Base-by-base conservation (phyloP, 2,797 vertebrate species). In the Macropodus opercularis region DNA sequence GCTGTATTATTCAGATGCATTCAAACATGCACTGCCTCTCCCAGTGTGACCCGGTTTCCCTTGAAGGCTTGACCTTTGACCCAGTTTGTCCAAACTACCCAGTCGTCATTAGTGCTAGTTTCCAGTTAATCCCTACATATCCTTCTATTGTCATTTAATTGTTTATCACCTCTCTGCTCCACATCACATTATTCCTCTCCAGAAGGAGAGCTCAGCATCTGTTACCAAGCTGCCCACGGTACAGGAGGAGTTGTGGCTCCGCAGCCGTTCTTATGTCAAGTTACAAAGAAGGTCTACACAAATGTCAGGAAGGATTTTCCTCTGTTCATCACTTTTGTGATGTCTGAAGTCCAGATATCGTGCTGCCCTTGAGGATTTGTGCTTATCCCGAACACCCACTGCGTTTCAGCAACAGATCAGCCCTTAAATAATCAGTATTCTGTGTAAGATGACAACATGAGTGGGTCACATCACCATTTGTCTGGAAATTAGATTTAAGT, bases 121-220 rank as follows among this genome's bases (percentile, higher is more conserved):
- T 71, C 50, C 46, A 44, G 50, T 61, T 83, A 81, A 80, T 85
- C 78, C 79, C 70, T 75, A 70, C 62, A 86, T 76, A 77, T 84
- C 68, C 77, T 73, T 6, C 35, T 60, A 59, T 85, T 86, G 80
- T 88, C 85, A 77, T 85, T 77, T 44, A 77, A 74, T 82, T 84
- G 81, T 89, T 80, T 82, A 65, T 69, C 73, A 40, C 65, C 34
- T 21, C 32, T 61, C 39, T 75, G 80, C 15, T 56, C 67, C 49
- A 63, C 57, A 42, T n/a, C n/a, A n/a, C n/a, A n/a, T 75, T 17
- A 61, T 72, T 56, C 52, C 41, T 21, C 41, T 21, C 14, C 2
- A 24, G 29, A 43, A 49, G 65, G 66, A 17, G 53, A 67, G 61
- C 46, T 63, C 23, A 61, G 61, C 81, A 81, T 84, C 80, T 84